Conservation (phyloP, 2,888 invertebrate species). For the Cistogaster globosa region DNA sequence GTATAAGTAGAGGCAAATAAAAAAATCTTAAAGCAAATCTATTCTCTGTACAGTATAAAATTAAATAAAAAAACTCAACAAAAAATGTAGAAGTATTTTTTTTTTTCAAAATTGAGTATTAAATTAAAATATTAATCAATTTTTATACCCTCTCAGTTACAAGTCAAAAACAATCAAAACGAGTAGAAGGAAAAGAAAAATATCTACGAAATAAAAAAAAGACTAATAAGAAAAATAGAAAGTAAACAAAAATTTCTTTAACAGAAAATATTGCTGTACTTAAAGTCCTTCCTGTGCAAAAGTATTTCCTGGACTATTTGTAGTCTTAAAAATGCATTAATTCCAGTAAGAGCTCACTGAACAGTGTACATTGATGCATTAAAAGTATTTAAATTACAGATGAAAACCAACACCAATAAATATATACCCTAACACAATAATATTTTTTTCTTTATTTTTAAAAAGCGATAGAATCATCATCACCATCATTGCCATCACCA, state of each 20-base stretch:
- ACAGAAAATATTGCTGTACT: constrained; percentile 63
- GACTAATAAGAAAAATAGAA: constrained; percentile 44
- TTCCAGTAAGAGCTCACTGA: constrained; percentile 67
- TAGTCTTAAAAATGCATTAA: constrained; percentile 74
- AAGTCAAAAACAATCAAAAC: constrained; percentile 64
- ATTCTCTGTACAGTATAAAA: too few species aligned
- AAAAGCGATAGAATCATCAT: constrained; percentile 44
- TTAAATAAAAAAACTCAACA: too few species aligned
- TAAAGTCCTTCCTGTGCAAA: constrained; percentile 35
- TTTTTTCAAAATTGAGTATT: not conserved
- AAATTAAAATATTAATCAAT: constrained; percentile 69
- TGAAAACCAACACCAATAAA: too few species aligned
- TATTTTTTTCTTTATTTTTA: constrained; percentile 15
- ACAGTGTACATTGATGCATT: constrained; percentile 15
- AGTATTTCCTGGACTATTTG: constrained; percentile 64
- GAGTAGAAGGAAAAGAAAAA: constrained; percentile 48
- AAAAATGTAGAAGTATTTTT: too few species aligned
- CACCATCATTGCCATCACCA: constrained; percentile 11
- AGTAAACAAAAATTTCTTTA: constrained; percentile 33
- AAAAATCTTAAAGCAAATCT: too few species aligned
- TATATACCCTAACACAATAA: constrained; percentile 22
- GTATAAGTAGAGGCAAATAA: too few species aligned
- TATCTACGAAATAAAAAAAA: constrained; percentile 48
- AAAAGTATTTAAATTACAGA: constrained; percentile 53
- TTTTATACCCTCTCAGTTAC: constrained; percentile 35